phyloP scores from a whole-genome alignment of 2,797 vertebrate species.

The Tangara arthus region DNA sequence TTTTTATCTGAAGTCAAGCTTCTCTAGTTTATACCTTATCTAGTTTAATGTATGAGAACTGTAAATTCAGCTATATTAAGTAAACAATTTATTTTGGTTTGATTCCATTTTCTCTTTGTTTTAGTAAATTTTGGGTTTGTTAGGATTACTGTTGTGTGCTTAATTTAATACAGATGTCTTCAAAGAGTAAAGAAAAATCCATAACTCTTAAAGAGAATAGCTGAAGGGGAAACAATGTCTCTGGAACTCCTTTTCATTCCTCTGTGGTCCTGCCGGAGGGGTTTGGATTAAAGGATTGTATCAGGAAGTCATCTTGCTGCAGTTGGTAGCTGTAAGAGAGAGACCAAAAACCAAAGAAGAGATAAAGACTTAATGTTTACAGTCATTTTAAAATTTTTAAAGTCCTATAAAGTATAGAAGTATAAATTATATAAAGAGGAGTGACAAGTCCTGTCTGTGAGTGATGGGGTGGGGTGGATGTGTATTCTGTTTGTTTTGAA shows the following conservation, averaged over 20 bases:
- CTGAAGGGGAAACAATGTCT: conserved; percentile 1
- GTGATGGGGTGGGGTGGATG: not conserved
- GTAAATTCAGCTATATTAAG: conserved; percentile 42
- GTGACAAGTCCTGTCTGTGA: not conserved
- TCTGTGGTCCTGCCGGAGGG: not conserved
- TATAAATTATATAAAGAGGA: not conserved
- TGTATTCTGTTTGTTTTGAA: not conserved
- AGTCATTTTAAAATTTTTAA: not conserved
- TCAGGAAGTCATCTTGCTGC: not conserved
- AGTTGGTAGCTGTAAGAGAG: not conserved
- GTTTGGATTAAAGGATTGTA: not conserved
- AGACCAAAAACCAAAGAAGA: not conserved
- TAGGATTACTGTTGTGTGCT: conserved; percentile 38
- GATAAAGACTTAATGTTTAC: not conserved
- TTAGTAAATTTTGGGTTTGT: conserved; percentile 47
- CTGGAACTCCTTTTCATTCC: conserved; percentile 35
- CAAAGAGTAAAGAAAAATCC: conserved; percentile 54
- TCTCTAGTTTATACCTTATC: conserved; percentile 42
- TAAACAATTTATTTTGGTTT: conserved; percentile 49
- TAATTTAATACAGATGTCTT: conserved; percentile 61
- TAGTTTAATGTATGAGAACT: conserved; percentile 37
- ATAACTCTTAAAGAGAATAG: conserved; percentile 30
- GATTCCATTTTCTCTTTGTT: conserved; percentile 50
- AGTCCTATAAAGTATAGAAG: not conserved
- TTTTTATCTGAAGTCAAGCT: conserved; percentile 29